Evolutionary conservation across 2,797 vertebrate genomes (phyloP).

Genomic region (Hippopotamyrus pictus): DNA sequence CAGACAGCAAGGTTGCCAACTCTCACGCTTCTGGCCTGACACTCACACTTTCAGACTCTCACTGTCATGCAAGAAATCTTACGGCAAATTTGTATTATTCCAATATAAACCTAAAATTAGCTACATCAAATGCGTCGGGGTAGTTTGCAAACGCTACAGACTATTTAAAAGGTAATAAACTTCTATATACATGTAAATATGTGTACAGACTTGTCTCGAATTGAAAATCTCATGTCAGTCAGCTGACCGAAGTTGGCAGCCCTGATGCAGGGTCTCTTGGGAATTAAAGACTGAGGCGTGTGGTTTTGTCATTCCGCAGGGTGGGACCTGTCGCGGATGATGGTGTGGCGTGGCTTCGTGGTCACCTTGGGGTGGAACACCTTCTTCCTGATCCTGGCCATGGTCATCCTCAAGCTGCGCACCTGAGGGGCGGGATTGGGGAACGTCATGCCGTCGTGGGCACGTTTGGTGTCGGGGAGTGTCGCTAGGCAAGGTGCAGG

Average conservation of each 20-base stretch:
- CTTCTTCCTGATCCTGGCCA: constrained; percentile 69
- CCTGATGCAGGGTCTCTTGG: neutral
- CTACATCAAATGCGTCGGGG: neutral
- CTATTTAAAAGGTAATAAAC: neutral
- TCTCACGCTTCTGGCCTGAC: neutral
- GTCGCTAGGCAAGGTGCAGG: constrained; percentile 20
- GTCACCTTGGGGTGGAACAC: constrained; percentile 70
- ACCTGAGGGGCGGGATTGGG: constrained; percentile 41
- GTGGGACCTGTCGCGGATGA: constrained; percentile 63
- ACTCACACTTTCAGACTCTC: neutral
- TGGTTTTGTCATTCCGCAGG: constrained; percentile 42
- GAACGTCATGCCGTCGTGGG: neutral
- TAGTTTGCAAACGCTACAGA: neutral
- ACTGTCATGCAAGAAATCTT: neutral
- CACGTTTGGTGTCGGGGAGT: neutral
- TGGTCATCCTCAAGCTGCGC: constrained; percentile 67
- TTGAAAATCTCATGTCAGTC: neutral
- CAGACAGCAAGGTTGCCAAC: neutral
- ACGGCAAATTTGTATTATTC: neutral
- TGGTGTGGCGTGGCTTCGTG: constrained; percentile 70
- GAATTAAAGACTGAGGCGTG: neutral
- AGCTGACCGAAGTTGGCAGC: neutral
- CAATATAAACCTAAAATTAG: neutral
- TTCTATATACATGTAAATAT: neutral
- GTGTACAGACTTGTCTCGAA: neutral